Conservation (phyloP, 1,140 invertebrate species). For the Sycophaga agraensis region DNA sequence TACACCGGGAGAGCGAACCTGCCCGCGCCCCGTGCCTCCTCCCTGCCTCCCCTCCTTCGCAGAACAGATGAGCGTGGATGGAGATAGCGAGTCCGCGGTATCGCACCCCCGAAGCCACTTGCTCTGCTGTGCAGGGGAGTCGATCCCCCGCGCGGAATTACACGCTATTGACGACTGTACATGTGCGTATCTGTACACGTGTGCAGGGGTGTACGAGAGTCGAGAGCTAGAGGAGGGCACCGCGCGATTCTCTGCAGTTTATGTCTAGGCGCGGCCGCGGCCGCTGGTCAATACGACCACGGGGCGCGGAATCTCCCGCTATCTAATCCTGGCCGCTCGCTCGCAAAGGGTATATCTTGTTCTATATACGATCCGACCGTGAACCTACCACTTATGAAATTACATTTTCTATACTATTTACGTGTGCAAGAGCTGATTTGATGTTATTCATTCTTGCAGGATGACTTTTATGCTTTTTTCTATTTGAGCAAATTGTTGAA, state of each 20-base stretch:
- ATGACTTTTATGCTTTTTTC: too few relatives aligned
- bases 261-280: slow-evolving; percentile 18
- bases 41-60: not conserved
- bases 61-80: too few relatives aligned
- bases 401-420: slow-evolving; percentile 18
- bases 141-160: slow-evolving; percentile 5
- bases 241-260: slow-evolving; percentile 14
- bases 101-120: too few relatives aligned
- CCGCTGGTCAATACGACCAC: slow-evolving; percentile 15
- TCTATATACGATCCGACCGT: not conserved
- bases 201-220: not conserved
- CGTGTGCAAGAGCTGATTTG: too few relatives aligned
- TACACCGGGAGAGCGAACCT: too few relatives aligned
- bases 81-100: not conserved
- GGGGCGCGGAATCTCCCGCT: not conserved
- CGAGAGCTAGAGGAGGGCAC: not conserved
- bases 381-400: slow-evolving; percentile 22
- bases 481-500: too few relatives aligned
- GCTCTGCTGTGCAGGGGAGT: too few relatives aligned
- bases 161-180: slow-evolving; percentile 21
- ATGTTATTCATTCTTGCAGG: too few relatives aligned
- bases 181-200: too few relatives aligned
- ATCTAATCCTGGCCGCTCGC: slow-evolving; percentile 10
- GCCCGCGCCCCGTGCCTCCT: not conserved
- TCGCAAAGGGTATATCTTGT: too few relatives aligned